These are phyloP conservation scores for Neopelma chrysocephalum DNA, from an alignment of 2,797 vertebrate species.

Conservation along the genomic window DNA sequence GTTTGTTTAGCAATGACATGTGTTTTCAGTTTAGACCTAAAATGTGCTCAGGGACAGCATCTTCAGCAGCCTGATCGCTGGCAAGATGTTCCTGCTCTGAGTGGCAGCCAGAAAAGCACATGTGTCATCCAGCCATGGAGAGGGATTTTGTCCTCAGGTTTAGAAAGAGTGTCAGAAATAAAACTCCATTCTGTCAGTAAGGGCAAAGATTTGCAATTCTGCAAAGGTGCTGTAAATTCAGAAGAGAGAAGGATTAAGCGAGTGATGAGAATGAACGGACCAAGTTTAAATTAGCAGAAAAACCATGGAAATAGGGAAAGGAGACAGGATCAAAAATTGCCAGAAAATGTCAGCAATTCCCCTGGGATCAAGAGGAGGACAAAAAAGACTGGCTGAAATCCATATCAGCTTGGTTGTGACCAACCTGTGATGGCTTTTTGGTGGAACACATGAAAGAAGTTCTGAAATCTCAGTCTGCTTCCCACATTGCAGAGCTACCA, in stretches of 20 bases:
- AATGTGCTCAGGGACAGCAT: slow-evolving; percentile 13
- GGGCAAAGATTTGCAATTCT: neutral
- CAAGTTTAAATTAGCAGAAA: neutral
- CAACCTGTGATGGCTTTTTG: neutral
- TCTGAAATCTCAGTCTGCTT: neutral
- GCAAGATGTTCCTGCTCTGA: slow-evolving; percentile 40
- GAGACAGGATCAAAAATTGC: neutral
- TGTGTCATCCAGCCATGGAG: neutral
- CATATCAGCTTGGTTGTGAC: neutral
- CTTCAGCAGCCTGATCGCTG: slow-evolving; percentile 30
- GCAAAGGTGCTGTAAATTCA: neutral
- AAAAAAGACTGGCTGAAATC: neutral
- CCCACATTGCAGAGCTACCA: neutral
- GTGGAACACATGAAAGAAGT: neutral
- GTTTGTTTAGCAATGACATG: slow-evolving; percentile 55
- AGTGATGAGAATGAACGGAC: neutral
- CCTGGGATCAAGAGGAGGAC: neutral
- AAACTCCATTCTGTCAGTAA: slow-evolving; percentile 4
- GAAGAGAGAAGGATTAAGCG: neutral
- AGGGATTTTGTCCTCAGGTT: neutral
- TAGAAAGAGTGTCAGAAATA: slow-evolving; percentile 29
- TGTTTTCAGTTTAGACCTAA: slow-evolving; percentile 45
- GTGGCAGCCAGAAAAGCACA: neutral
- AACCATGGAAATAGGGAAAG: neutral
- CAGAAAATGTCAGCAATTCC: neutral